A percentile compares a stretch with the other conserved stretches of the same genome.
Conservation (phyloP, 2,113 vertebrate species). For the Notiomystis cincta region DNA sequence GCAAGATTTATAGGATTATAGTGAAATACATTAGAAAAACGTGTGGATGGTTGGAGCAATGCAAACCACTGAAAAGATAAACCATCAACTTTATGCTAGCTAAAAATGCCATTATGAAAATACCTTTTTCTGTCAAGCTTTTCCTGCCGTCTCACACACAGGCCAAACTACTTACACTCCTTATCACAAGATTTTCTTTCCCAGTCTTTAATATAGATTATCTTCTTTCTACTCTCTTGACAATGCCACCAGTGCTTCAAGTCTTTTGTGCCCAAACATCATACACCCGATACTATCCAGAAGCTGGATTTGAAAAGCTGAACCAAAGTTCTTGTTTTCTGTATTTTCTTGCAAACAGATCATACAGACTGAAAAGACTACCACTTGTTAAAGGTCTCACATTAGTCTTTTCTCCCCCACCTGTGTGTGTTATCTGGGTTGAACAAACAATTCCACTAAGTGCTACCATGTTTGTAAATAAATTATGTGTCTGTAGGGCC, state of each 20-base stretch:
- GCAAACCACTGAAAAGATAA: not conserved
- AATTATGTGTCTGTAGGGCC: not conserved
- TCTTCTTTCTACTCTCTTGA: not conserved
- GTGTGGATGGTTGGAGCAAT: not conserved
- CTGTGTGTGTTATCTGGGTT: not conserved
- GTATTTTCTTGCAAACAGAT: not conserved
- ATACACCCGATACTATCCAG: not conserved
- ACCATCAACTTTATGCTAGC: not conserved
- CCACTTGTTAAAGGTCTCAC: not conserved
- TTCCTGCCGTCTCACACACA: not conserved
- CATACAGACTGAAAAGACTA: not conserved
- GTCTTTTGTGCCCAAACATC: not conserved
- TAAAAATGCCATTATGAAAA: not conserved
- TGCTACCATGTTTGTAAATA: not conserved
- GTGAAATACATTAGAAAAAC: not conserved
- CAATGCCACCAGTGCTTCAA: not conserved
- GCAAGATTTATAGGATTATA: not conserved
- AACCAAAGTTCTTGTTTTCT: not conserved
- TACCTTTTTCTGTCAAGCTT: not conserved
- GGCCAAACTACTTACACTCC: not conserved
- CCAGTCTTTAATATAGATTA: not conserved
- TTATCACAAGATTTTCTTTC: not conserved
- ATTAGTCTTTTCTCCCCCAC: not conserved
- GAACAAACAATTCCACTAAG: not conserved
- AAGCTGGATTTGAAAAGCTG: not conserved